A percentile compares a stretch with the other conserved stretches of the same genome.
phyloP scores from a whole-genome alignment of 2,888 invertebrate genomes.

The Epinotia ramella region DNA sequence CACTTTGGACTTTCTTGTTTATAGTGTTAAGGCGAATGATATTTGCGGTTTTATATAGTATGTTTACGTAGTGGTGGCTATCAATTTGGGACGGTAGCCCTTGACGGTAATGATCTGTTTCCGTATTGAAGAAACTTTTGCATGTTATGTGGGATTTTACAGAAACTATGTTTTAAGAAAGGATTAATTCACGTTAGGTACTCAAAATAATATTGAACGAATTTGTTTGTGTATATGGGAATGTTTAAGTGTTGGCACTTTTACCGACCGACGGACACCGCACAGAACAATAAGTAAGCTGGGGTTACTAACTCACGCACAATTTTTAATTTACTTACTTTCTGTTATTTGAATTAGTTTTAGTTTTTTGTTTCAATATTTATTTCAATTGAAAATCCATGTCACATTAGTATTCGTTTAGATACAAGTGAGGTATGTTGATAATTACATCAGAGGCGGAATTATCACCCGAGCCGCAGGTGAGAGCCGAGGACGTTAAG shows the following conservation, averaged over 20 bases:
- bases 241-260: neutral
- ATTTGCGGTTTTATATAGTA: neutral
- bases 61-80: no score
- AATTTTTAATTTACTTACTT: neutral
- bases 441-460: no score
- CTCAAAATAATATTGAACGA: neutral
- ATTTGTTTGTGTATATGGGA: neutral
- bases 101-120: neutral
- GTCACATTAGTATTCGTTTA: no score
- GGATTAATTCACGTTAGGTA: neutral
- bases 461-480: no score
- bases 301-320: neutral
- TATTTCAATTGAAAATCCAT: no score
- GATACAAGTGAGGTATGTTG: no score
- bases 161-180: neutral
- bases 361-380: no score
- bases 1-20: slow-evolving; percentile 35
- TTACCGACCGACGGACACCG: neutral
- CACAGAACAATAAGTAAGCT: neutral
- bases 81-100: no score
- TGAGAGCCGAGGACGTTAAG: no score
- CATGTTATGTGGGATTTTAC: neutral
- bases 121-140: neutral
- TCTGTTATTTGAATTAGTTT: no score
- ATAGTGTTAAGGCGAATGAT: slow-evolving; percentile 6